Conservation (phyloP, 1,140 invertebrate genomes). For the Heliconius nattereri region DNA sequence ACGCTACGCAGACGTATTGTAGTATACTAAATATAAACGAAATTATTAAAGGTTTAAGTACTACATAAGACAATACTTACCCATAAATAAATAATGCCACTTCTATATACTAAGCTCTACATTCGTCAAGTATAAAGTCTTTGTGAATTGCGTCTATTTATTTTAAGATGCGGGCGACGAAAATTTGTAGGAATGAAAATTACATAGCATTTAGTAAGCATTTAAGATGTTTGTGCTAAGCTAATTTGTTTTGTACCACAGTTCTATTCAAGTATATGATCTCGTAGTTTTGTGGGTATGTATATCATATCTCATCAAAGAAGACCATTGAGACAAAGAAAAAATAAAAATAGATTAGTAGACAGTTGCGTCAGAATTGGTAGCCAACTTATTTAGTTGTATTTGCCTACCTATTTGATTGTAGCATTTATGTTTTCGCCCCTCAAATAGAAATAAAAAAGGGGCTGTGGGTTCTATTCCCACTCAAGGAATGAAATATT, state of each 20-base stretch:
- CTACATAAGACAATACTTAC: neutral
- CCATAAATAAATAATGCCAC: neutral
- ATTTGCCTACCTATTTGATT: too few species aligned
- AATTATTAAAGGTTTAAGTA: too few species aligned
- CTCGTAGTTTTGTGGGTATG: too few species aligned
- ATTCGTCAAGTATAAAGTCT: neutral
- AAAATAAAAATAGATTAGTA: neutral
- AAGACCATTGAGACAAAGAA: neutral
- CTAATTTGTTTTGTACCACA: neutral
- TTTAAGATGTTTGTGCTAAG: constrained; percentile 11
- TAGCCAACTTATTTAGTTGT: too few species aligned
- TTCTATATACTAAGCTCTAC: neutral
- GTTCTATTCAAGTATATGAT: neutral
- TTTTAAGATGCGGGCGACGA: constrained; percentile 33
- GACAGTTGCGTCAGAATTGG: too few species aligned
- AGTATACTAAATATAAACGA: too few species aligned
- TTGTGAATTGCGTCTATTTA: constrained; percentile 24
- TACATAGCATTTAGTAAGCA: constrained; percentile 8
- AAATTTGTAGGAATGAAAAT: constrained; percentile 25
- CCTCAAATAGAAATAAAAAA: too few species aligned
- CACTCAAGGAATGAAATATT: too few species aligned
- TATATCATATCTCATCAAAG: neutral
- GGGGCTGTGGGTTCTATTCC: too few species aligned
- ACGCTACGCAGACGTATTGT: too few species aligned
- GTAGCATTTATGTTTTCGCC: too few species aligned